phyloP scores from a whole-genome alignment of 2,113 vertebrate genomes.

The Ranitomeya imitator region DNA sequence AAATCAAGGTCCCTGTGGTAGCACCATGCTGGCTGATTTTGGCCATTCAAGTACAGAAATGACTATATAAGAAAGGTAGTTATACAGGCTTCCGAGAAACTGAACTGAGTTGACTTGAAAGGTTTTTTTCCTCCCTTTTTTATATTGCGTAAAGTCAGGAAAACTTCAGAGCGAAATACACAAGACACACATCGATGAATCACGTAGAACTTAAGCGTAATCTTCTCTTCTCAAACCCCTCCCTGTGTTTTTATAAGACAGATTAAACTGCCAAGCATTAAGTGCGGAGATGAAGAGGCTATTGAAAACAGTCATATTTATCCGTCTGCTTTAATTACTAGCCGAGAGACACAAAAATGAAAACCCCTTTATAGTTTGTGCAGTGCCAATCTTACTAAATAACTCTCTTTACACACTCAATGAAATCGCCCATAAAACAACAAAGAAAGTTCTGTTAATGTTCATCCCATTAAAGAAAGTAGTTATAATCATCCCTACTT shows the following conservation, averaged over 20 bases:
- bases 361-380: not conserved
- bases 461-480: slow-evolving; percentile 1
- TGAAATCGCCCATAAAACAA: slow-evolving; percentile 31
- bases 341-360: slow-evolving; percentile 16
- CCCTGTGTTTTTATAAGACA: slow-evolving; percentile 25
- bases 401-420: not conserved
- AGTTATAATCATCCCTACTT: not conserved
- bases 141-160: not conserved
- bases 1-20: not conserved
- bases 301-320: slow-evolving; percentile 39
- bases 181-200: slow-evolving; percentile 28
- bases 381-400: slow-evolving; percentile 7
- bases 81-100: not conserved
- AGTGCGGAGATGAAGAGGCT: slow-evolving; percentile 26
- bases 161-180: slow-evolving; percentile 13
- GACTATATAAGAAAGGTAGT: not conserved
- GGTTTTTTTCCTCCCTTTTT: not conserved
- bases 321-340: slow-evolving; percentile 42
- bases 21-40: slow-evolving; percentile 15
- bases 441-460: slow-evolving; percentile 2
- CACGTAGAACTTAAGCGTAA: not conserved
- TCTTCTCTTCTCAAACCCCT: slow-evolving; percentile 3
- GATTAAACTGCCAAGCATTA: slow-evolving; percentile 35
- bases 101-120: not conserved
- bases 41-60: slow-evolving; percentile 4